Evolutionary conservation across 2,113 vertebrate genomes (phyloP).

Genomic region (Anser cygnoides): DNA sequence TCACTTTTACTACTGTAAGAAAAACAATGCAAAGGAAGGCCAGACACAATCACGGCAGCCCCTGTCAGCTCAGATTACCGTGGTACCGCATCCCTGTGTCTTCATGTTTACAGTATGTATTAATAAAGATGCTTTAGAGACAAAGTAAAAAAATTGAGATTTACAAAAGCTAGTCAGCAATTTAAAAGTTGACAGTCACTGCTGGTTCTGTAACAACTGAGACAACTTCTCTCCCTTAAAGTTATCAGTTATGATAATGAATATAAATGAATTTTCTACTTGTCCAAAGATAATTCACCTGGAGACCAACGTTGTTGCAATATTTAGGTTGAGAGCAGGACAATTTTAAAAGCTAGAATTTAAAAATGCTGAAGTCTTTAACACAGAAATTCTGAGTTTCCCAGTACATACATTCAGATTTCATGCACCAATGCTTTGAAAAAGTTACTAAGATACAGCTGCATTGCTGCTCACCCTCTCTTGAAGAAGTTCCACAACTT

Average conservation of each 20-base stretch:
- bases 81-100: background rate
- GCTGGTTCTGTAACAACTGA: background rate
- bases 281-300: background rate
- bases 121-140: background rate
- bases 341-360: background rate
- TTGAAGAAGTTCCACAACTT: conserved; percentile 95
- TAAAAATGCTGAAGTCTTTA: background rate
- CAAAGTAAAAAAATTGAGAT: background rate
- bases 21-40: background rate
- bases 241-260: background rate
- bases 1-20: background rate
- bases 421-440: background rate
- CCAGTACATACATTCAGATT: background rate
- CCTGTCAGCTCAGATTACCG: background rate
- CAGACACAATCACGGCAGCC: background rate
- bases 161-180: background rate
- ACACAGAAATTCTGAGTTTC: background rate
- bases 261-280: background rate
- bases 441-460: background rate
- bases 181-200: background rate
- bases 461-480: conserved; percentile 84
- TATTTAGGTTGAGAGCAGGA: background rate
- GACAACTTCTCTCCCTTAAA: background rate
- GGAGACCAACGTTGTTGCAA: background rate
- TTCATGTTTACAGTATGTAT: background rate